Evolutionary conservation across 2,888 invertebrate genomes (phyloP).

Genomic region (Sinopyrophorus schimmeli): DNA sequence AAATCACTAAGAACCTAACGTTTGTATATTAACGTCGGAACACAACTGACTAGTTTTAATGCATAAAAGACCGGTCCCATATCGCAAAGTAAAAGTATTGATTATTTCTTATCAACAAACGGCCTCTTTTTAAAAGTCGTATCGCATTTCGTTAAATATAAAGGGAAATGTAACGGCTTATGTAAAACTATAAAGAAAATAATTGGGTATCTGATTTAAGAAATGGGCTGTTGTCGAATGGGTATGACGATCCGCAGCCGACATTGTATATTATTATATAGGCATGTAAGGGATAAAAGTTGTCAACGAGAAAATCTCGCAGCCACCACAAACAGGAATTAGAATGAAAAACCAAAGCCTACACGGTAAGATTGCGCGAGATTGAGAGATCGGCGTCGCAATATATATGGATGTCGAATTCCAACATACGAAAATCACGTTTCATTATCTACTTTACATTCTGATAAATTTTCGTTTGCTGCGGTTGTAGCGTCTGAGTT

Average conservation of each 20-base stretch:
- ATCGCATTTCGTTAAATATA: no score
- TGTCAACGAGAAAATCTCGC: conserved; percentile 48
- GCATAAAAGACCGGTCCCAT: no score
- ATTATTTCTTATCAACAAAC: no score
- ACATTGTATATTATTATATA: conserved; percentile 49
- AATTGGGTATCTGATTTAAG: no score
- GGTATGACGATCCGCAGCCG: conserved; percentile 44
- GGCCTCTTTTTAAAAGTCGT: no score
- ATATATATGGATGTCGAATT: conserved; percentile 43
- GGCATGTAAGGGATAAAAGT: conserved; percentile 49
- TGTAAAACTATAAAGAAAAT: no score
- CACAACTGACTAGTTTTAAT: no score
- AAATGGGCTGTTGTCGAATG: no score
- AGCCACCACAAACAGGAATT: conserved; percentile 47
- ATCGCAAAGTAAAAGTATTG: no score
- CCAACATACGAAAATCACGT: conserved; percentile 26
- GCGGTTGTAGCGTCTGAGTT: conserved; percentile 8
- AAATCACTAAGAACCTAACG: no score
- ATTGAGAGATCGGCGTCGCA: conserved; percentile 46
- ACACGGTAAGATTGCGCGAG: conserved; percentile 45
- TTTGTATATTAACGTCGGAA: no score
- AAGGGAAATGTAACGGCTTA: no score
- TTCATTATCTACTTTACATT: conserved; percentile 35
- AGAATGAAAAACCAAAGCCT: conserved; percentile 47
- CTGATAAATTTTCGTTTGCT: conserved; percentile 36